These are phyloP conservation scores for Spheniscus mendiculus DNA, from an alignment of 2,113 vertebrate genomes.

Conservation along the genomic window DNA sequence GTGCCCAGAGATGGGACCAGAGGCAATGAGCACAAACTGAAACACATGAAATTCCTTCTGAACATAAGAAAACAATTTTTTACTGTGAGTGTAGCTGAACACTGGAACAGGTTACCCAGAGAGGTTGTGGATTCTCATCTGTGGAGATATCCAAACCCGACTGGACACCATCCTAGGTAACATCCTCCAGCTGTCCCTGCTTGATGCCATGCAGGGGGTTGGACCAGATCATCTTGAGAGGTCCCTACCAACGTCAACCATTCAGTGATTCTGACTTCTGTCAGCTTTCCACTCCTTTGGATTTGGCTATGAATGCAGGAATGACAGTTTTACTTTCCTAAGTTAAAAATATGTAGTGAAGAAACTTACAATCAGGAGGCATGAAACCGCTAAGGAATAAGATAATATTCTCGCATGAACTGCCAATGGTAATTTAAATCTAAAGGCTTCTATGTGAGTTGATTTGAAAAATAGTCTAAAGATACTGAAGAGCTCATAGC, in stretches of 20 bases:
- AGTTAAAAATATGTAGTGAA: not conserved
- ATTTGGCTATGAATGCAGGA: not conserved
- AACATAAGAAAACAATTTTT: not conserved
- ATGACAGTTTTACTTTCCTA: not conserved
- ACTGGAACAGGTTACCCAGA: not conserved
- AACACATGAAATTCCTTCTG: not conserved
- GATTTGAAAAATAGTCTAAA: not conserved
- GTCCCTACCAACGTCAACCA: too few species aligned
- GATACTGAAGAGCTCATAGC: not conserved
- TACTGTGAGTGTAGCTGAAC: not conserved
- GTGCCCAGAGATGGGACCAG: not conserved
- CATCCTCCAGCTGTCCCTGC: not conserved
- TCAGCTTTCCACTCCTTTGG: not conserved
- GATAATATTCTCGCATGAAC: not conserved
- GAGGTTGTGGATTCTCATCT: not conserved
- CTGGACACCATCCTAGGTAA: not conserved
- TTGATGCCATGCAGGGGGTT: not conserved
- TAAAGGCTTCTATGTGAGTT: not conserved
- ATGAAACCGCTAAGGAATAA: not conserved
- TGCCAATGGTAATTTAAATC: not conserved
- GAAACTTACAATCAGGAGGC: not conserved
- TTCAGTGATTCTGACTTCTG: not conserved
- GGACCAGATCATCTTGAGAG: not conserved
- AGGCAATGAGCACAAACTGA: not conserved
- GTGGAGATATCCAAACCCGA: not conserved